Conservation (phyloP, 2,888 invertebrate genomes). For the Drosophila putrida region DNA sequence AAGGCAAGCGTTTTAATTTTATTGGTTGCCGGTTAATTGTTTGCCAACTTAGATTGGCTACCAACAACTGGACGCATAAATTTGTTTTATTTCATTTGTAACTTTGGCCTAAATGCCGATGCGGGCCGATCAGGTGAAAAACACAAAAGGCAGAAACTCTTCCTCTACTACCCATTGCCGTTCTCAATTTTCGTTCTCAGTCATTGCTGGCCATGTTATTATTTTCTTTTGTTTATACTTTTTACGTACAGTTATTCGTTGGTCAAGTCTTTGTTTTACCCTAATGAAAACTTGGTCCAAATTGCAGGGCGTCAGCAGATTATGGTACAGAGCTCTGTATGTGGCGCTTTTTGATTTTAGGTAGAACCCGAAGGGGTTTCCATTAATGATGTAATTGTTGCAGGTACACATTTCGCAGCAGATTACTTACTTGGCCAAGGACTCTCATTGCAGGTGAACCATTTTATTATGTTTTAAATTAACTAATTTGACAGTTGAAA, state of each 20-base stretch:
- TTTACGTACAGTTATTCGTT: slow-evolving; percentile 18
- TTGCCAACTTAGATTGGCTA: slow-evolving; percentile 48
- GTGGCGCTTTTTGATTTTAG: slow-evolving; percentile 2
- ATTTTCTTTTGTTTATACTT: slow-evolving; percentile 51
- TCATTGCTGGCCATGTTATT: slow-evolving; percentile 47
- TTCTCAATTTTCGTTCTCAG: slow-evolving; percentile 20
- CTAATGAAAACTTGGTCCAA: slow-evolving; percentile 5
- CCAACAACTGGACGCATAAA: slow-evolving; percentile 68
- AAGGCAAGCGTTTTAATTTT: slow-evolving; percentile 41
- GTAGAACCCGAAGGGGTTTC: neutral
- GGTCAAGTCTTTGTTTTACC: neutral
- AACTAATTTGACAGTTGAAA: neutral
- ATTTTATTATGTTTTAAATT: neutral
- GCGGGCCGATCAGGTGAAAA: slow-evolving; percentile 84
- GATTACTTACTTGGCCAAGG: neutral
- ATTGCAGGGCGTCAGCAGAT: slow-evolving; percentile 2
- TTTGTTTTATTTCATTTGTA: slow-evolving; percentile 65
- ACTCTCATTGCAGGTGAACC: neutral
- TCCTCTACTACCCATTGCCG: slow-evolving; percentile 19
- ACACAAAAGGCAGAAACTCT: slow-evolving; percentile 34
- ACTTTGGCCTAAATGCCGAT: slow-evolving; percentile 72
- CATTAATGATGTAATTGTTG: slow-evolving; percentile 10
- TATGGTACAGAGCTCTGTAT: neutral
- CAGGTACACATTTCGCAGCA: neutral
- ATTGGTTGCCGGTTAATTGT: slow-evolving; percentile 51